phyloP scores from a whole-genome alignment of 2,113 vertebrate species.

The Hystrix cristata region DNA sequence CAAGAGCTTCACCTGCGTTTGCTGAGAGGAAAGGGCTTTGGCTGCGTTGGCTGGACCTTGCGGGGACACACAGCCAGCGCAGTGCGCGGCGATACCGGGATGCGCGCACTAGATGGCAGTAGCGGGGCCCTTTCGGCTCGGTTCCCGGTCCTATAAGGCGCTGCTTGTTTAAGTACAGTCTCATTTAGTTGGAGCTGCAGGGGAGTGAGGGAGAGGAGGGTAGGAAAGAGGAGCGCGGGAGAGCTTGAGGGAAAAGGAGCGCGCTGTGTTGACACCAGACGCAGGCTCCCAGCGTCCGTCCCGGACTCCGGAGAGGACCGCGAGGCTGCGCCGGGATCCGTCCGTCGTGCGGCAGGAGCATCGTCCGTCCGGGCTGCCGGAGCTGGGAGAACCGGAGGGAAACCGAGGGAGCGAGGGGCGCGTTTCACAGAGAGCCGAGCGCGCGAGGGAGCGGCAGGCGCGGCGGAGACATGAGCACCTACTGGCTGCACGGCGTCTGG shows the following conservation, averaged over 20 bases:
- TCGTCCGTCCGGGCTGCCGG: conserved; percentile 80
- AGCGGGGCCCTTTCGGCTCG: conserved; percentile 87
- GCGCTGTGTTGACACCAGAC: conserved; percentile 86
- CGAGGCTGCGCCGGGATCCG: conserved; percentile 81
- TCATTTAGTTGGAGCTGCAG: conserved; percentile 94
- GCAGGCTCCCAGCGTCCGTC: conserved; percentile 83
- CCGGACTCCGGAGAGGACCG: conserved; percentile 78
- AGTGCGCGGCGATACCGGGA: neutral
- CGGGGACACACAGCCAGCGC: neutral
- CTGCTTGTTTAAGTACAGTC: conserved; percentile 93
- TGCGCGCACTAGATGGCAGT: conserved; percentile 91
- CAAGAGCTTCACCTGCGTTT: conserved; percentile 49
- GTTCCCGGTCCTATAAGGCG: conserved; percentile 90
- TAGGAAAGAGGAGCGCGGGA: conserved; percentile 69
- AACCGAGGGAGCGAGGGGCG: conserved; percentile 80
- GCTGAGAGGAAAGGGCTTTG: neutral
- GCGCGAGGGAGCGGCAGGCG: conserved; percentile 65
- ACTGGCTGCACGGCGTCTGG: conserved; percentile 93
- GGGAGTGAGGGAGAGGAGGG: conserved; percentile 86
- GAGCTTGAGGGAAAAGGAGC: conserved; percentile 74
- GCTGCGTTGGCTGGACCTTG: neutral
- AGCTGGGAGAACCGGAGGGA: conserved; percentile 84
- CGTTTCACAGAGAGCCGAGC: conserved; percentile 14
- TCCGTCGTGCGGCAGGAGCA: conserved; percentile 81
- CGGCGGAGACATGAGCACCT: conserved; percentile 91